Evolutionary conservation across 2,113 vertebrate species (phyloP), one percentile per base, ranked within the genome.

Genomic region (Hippocampus zosterae): DNA sequence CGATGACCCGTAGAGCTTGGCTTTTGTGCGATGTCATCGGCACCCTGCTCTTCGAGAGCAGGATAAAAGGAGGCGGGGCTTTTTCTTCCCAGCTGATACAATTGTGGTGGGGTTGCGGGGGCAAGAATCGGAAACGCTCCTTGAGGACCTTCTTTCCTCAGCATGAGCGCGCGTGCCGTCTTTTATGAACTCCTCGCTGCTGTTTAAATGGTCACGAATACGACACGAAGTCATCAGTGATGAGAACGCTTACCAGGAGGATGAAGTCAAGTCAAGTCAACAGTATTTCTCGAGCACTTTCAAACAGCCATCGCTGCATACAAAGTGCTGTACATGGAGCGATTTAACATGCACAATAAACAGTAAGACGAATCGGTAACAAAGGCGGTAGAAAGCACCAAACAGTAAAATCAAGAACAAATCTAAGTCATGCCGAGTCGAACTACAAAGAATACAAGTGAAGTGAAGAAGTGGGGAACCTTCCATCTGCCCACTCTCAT

Each of bases 31-130:
- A 89, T 56, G 68, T 81, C 75, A 77, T 80, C 65, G 48, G 80
- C 81, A 83, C 84, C 80, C 66, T 55, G 70, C 79, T 80, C 72
- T 72, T 83, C 77, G 69, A 80, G 29, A 29, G 48, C 18, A 19
- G 48, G 55, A 89, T 5, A 76, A 68, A 81, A 79, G 77, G 71
- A 79, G 91, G 89, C 56, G 78, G 81, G 81, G 84, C 59, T 87
- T 91, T 91, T 87, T 90, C 91, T 92, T 90, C 91, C 88, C 84
- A 78, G 74, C 75, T 68, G 81, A 75, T 76, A 92, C 91, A 92
- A 92, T 92, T 33, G 29, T 56, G 52, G 27, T 1, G 74, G 88
- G 75, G 56, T 59, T 55, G 59, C 56, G 69, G 55, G 29, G 60
- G 46, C 40, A 10, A 37, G 42, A 3, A 55, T 71, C 73, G 83